Percentiles rank a stretch among this genome's conserved stretches.
Evolutionary conservation across 2,888 invertebrate genomes (phyloP).

Genomic region (Molanna angustata): DNA sequence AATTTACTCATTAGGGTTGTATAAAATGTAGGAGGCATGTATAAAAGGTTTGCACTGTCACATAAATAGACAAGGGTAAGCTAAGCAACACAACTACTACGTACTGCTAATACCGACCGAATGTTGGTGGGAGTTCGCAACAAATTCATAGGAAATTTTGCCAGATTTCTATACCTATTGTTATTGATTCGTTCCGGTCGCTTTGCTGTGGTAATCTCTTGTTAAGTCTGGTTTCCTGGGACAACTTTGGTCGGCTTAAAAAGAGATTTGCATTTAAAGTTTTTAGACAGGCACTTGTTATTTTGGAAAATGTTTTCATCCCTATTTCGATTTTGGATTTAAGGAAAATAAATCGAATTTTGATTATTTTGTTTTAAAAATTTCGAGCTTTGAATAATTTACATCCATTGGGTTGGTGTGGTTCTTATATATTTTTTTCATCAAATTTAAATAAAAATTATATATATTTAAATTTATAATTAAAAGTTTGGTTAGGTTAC

Average conservation of each 20-base stretch:
- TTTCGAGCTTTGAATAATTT: too few relatives aligned
- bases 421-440: too few relatives aligned
- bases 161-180: conserved; percentile 22
- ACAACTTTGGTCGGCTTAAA: not conserved
- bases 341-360: too few relatives aligned
- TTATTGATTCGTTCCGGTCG: conserved; percentile 18
- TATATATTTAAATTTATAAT: too few relatives aligned
- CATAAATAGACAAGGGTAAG: conserved; percentile 21
- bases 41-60: conserved; percentile 19
- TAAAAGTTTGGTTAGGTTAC: too few relatives aligned
- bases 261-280: not conserved
- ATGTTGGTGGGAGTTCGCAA: too few relatives aligned
- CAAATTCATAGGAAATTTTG: conserved; percentile 1
- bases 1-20: conserved; percentile 13
- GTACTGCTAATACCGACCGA: too few relatives aligned
- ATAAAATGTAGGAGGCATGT: conserved; percentile 10
- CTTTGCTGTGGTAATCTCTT: conserved; percentile 19
- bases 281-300: conserved; percentile 7
- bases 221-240: conserved; percentile 4
- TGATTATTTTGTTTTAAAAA: too few relatives aligned
- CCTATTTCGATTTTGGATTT: not conserved
- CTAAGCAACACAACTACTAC: too few relatives aligned
- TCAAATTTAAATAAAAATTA: too few relatives aligned
- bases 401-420: too few relatives aligned
- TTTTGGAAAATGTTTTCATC: conserved; percentile 1